Conservation (phyloP, 2,113 vertebrate species). For the Etheostoma cragini region DNA sequence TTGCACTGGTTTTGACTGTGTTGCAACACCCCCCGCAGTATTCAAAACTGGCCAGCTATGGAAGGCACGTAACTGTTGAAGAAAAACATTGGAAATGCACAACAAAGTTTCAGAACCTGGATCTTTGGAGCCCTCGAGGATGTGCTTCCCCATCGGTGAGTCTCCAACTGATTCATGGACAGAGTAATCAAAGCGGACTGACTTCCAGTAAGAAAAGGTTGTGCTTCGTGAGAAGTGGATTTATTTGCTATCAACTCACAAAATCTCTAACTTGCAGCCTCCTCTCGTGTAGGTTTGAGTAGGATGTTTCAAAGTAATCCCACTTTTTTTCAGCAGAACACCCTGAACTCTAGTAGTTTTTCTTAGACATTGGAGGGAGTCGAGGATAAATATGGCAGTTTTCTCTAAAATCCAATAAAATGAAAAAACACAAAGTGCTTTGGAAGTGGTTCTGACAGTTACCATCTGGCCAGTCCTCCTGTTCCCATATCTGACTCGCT, state of each 20-base stretch:
- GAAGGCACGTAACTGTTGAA: background rate
- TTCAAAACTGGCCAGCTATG: no score
- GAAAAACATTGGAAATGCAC: background rate
- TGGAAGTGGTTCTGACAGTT: slow-evolving; percentile 24
- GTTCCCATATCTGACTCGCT: slow-evolving; percentile 8
- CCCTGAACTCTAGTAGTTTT: slow-evolving; percentile 9
- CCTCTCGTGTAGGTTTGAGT: slow-evolving; percentile 31
- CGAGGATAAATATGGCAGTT: slow-evolving; percentile 8
- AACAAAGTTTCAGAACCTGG: background rate
- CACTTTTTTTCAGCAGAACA: slow-evolving; percentile 18
- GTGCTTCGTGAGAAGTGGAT: slow-evolving; percentile 12
- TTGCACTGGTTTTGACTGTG: no score
- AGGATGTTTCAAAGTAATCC: slow-evolving; percentile 47
- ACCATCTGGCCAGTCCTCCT: background rate
- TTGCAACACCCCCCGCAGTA: no score
- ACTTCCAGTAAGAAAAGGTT: slow-evolving; percentile 19
- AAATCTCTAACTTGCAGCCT: slow-evolving; percentile 9
- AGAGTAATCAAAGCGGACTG: slow-evolving; percentile 22
- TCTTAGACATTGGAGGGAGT: slow-evolving; percentile 18
- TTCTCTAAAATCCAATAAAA: slow-evolving; percentile 8
- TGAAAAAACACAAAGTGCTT: background rate
- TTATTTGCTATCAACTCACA: slow-evolving; percentile 20
- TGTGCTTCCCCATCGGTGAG: background rate
- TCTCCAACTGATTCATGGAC: slow-evolving; percentile 23
- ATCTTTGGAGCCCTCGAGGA: background rate